Conservation (phyloP, 2,888 invertebrate genomes). For the Cephonodes hylas region DNA sequence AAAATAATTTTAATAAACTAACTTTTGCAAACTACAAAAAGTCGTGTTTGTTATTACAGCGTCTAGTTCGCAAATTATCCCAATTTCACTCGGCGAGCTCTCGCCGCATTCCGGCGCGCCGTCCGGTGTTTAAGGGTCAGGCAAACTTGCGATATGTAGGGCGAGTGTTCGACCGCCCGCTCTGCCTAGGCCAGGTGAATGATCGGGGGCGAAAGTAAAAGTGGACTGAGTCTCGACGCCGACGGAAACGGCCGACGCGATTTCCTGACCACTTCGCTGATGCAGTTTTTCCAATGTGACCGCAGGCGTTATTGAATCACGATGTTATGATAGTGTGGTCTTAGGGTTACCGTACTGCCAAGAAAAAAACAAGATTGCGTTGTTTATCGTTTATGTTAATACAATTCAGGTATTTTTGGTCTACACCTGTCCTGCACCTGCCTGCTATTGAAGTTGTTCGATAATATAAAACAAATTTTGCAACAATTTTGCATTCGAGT, state of each 20-base stretch:
- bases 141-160: slow-evolving; percentile 51
- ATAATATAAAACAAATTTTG: not conserved
- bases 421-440: not conserved
- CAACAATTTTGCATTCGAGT: not conserved
- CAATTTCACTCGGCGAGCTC: slow-evolving; percentile 16
- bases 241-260: slow-evolving; percentile 47
- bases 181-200: slow-evolving; percentile 58
- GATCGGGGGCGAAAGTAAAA: slow-evolving; percentile 73
- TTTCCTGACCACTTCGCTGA: slow-evolving; percentile 47
- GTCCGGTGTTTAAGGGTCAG: slow-evolving; percentile 20
- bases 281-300: slow-evolving; percentile 17
- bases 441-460: not conserved
- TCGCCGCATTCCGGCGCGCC: slow-evolving; percentile 7
- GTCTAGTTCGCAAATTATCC: slow-evolving; percentile 7
- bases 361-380: not conserved
- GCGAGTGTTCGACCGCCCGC: slow-evolving; percentile 43
- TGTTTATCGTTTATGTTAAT: slow-evolving; percentile 1
- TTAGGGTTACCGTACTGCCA: not conserved
- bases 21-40: not conserved
- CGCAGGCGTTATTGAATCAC: not conserved
- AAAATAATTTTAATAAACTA: not conserved
- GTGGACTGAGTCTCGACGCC: slow-evolving; percentile 49
- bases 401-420: not conserved
- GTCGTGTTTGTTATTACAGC: not conserved
- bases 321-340: not conserved